phyloP scores from a whole-genome alignment of 1,140 invertebrate genomes.

The Monomorium pharaonis region DNA sequence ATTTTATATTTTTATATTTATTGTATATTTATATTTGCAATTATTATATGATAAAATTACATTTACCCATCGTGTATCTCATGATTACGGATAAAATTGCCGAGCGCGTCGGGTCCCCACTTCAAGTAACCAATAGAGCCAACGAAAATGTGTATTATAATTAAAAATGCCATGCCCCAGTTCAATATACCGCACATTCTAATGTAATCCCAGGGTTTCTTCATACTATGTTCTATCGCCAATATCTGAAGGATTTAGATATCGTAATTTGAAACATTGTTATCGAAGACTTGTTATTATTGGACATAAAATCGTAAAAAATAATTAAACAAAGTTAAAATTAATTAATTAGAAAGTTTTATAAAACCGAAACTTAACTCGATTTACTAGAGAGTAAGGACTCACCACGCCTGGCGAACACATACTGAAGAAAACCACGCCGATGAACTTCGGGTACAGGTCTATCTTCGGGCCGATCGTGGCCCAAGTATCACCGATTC shows the following conservation, averaged over 20 bases:
- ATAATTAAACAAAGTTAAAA: not conserved
- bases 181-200: conserved; percentile 72
- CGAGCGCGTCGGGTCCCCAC: conserved; percentile 65
- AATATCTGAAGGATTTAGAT: conserved; percentile 58
- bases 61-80: conserved; percentile 58
- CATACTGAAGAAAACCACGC: conserved; percentile 73
- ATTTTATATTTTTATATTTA: no score
- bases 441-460: conserved; percentile 73
- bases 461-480: conserved; percentile 41
- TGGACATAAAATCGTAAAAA: not conserved
- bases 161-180: conserved; percentile 70
- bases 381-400: conserved; percentile 5
- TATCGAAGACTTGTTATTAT: not conserved
- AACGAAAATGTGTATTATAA: conserved; percentile 64
- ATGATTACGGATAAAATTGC: conserved; percentile 76
- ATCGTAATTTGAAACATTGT: not conserved
- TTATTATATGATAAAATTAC: not conserved
- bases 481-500: conserved; percentile 62
- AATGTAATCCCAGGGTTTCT: conserved; percentile 69
- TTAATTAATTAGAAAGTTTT: not conserved
- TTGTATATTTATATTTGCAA: no score
- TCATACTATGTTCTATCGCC: conserved; percentile 72
- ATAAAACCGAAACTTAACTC: not conserved
- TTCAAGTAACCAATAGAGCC: conserved; percentile 71
- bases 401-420: conserved; percentile 73